These are phyloP conservation scores for Zygothrica quintamaculata DNA, from an alignment of 2,888 invertebrate species.

Conservation along the genomic window DNA sequence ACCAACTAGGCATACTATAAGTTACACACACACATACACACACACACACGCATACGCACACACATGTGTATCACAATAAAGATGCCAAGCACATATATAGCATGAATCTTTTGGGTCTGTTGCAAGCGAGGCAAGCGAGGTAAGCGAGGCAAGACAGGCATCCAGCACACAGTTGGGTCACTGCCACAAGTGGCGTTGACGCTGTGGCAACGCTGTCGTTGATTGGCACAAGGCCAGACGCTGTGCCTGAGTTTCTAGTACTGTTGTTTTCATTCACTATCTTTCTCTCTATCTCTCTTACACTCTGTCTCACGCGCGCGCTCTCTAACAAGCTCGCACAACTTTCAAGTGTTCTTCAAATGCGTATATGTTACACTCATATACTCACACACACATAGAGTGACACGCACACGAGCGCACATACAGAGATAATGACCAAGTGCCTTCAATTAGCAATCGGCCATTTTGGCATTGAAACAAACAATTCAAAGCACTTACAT, in stretches of 20 bases:
- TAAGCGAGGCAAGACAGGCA: neutral
- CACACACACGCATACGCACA: slow-evolving; percentile 5
- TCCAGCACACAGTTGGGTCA: slow-evolving; percentile 40
- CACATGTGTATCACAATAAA: slow-evolving; percentile 48
- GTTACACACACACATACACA: slow-evolving; percentile 7
- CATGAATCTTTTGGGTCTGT: too few relatives aligned
- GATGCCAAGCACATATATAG: slow-evolving; percentile 52
- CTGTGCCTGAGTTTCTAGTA: slow-evolving; percentile 28
- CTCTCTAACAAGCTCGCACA: slow-evolving; percentile 59
- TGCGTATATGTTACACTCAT: slow-evolving; percentile 50
- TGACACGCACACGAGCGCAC: too few relatives aligned
- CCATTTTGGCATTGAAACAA: slow-evolving; percentile 52
- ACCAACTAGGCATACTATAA: slow-evolving; percentile 1
- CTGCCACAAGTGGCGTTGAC: slow-evolving; percentile 75
- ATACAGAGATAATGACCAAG: slow-evolving; percentile 79
- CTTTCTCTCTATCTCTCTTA: too few relatives aligned
- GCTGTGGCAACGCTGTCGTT: slow-evolving; percentile 56
- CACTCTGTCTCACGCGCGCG: too few relatives aligned
- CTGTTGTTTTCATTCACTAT: slow-evolving; percentile 37
- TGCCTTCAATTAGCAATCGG: slow-evolving; percentile 72
- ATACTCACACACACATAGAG: too few relatives aligned
- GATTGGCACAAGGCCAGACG: slow-evolving; percentile 76
- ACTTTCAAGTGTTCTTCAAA: slow-evolving; percentile 65
- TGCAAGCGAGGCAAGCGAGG: too few relatives aligned
- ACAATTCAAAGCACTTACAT: slow-evolving; percentile 19